These are phyloP conservation scores for Crypturellus undulatus DNA, from an alignment of 2,113 vertebrate species.

Conservation along the genomic window DNA sequence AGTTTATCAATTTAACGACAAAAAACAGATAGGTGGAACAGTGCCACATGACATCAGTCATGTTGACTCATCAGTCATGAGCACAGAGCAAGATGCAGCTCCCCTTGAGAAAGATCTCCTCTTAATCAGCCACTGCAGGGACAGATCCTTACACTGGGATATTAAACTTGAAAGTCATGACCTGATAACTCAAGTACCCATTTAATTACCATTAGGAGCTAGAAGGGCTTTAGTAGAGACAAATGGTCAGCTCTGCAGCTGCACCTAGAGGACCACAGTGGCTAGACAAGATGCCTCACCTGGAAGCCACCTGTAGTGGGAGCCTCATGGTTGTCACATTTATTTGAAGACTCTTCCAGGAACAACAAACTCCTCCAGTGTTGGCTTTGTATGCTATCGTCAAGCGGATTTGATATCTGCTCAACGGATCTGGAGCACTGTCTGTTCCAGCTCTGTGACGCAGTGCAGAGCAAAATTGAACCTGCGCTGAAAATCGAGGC, in stretches of 20 bases:
- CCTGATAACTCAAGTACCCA: fast-evolving
- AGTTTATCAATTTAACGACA: fast-evolving
- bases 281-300: neutral
- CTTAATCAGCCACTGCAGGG: neutral
- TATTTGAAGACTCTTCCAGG: neutral
- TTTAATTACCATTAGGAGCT: neutral
- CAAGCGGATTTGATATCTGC: neutral
- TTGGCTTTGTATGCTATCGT: fast-evolving
- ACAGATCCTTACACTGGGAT: fast-evolving
- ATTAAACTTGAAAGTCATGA: fast-evolving
- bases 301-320: neutral
- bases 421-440: neutral
- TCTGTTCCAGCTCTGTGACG: neutral
- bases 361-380: neutral
- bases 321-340: fast-evolving
- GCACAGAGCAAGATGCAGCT: neutral
- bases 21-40: neutral
- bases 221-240: neutral
- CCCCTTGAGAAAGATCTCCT: neutral
- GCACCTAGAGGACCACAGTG: fast-evolving
- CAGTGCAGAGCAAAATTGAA: neutral
- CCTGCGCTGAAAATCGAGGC: no score
- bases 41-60: fast-evolving
- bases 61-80: neutral
- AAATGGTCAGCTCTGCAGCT: fast-evolving